phyloP scores from a whole-genome alignment of 35 echinoderm and acorn worm genomes.

The Lytechinus pictus region DNA sequence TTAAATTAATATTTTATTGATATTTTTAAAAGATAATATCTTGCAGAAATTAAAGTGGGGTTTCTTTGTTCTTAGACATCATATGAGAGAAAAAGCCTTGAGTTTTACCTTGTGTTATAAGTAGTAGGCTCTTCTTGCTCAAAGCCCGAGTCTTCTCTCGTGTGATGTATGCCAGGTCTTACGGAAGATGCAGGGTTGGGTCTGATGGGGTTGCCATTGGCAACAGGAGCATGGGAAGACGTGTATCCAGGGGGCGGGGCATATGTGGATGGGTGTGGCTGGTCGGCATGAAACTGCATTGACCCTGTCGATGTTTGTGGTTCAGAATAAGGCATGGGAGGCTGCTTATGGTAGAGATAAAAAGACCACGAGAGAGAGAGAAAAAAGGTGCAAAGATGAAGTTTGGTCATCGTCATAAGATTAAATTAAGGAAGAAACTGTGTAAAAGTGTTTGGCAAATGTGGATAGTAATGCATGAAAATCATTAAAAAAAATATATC shows the following conservation, averaged over 20 bases:
- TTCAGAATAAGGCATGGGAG: background rate
- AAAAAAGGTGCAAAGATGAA: no score
- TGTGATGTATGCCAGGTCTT: background rate
- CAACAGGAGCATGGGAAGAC: conserved; percentile 8
- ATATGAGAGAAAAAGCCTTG: background rate
- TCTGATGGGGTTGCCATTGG: background rate
- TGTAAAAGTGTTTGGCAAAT: no score
- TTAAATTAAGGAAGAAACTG: no score
- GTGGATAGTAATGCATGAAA: no score
- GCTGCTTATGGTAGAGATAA: background rate
- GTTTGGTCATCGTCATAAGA: no score
- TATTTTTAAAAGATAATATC: no score
- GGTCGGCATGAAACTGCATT: background rate
- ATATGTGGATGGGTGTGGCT: background rate
- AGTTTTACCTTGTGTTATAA: conserved; percentile 22
- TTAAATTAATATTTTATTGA: no score
- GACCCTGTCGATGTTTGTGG: background rate
- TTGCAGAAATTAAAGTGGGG: no score
- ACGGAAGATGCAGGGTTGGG: background rate
- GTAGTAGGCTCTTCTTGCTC: conserved; percentile 10
- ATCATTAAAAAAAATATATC: no score
- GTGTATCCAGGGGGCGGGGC: conserved; percentile 13
- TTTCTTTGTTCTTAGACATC: no score
- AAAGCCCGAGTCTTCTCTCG: conserved; percentile 34
- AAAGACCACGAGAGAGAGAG: background rate